These are phyloP conservation scores for Caerostris extrusa DNA, from an alignment of 1,140 invertebrate genomes.

Conservation along the genomic window DNA sequence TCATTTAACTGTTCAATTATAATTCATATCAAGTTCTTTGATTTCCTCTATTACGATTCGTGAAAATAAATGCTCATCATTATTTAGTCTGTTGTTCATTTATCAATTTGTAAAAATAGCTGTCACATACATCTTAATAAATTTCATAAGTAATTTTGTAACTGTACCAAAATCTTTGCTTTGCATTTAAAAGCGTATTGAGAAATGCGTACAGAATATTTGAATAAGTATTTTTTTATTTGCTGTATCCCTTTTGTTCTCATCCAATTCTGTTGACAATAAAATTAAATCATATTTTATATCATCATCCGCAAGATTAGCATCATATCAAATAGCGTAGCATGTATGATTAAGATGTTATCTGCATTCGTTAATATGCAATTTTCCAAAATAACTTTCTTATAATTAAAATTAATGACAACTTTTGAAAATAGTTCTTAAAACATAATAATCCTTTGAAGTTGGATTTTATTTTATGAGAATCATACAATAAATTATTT, in stretches of 20 bases:
- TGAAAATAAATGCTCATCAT: not conserved
- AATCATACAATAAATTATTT: too few relatives aligned
- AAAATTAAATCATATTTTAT: too few relatives aligned
- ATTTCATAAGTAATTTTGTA: not conserved
- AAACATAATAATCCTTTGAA: too few relatives aligned
- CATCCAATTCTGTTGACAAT: too few relatives aligned
- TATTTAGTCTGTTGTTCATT: not conserved
- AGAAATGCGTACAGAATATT: not conserved
- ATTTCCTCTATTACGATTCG: not conserved
- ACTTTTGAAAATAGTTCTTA: too few relatives aligned
- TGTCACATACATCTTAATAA: not conserved
- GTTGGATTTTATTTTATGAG: too few relatives aligned
- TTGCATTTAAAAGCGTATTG: not conserved
- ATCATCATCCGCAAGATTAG: too few relatives aligned
- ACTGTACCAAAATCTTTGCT: not conserved
- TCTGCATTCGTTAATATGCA: too few relatives aligned
- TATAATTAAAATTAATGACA: too few relatives aligned
- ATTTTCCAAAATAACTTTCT: too few relatives aligned
- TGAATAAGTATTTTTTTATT: not conserved
- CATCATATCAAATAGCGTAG: too few relatives aligned
- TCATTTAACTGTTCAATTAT: not conserved
- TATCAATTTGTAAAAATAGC: not conserved
- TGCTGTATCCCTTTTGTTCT: not conserved
- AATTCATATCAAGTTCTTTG: not conserved
- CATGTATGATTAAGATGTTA: too few relatives aligned